phyloP scores from a whole-genome alignment of 2,888 invertebrate species.

The Tineola bisselliella region DNA sequence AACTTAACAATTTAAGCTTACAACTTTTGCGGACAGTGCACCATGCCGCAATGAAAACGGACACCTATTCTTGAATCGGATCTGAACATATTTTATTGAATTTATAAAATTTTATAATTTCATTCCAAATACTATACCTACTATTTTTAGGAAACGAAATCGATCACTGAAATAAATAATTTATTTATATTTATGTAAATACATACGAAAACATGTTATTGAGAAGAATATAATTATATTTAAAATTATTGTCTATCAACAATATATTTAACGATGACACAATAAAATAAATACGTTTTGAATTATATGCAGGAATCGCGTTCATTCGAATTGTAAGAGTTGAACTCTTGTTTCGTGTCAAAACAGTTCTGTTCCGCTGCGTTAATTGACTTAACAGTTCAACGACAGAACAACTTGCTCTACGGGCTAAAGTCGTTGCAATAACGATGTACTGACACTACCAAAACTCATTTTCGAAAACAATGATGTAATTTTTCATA shows the following conservation, averaged over 20 bases:
- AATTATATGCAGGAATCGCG: neutral
- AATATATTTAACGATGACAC: no score
- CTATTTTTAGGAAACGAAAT: no score
- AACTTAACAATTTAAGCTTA: conserved; percentile 9
- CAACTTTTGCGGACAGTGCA: conserved; percentile 4
- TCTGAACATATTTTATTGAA: no score
- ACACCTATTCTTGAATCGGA: neutral
- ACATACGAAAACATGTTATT: no score
- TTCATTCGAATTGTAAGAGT: neutral
- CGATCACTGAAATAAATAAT: no score
- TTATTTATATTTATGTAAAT: no score
- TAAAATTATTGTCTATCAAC: no score
- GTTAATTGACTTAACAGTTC: conserved; percentile 45
- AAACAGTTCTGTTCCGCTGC: conserved; percentile 28
- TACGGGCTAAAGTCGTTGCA: conserved; percentile 27
- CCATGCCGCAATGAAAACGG: neutral
- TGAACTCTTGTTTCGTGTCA: conserved; percentile 24
- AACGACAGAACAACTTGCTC: conserved; percentile 31
- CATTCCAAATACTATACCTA: no score
- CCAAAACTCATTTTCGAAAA: neutral
- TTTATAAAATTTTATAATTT: no score
- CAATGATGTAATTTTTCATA: neutral
- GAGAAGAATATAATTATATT: no score
- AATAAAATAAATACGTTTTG: no score
- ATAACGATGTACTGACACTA: conserved; percentile 23